Percentiles rank a stretch among this genome's conserved stretches.
Evolutionary conservation across 2,113 vertebrate genomes (phyloP).

Genomic region (Egretta garzetta): DNA sequence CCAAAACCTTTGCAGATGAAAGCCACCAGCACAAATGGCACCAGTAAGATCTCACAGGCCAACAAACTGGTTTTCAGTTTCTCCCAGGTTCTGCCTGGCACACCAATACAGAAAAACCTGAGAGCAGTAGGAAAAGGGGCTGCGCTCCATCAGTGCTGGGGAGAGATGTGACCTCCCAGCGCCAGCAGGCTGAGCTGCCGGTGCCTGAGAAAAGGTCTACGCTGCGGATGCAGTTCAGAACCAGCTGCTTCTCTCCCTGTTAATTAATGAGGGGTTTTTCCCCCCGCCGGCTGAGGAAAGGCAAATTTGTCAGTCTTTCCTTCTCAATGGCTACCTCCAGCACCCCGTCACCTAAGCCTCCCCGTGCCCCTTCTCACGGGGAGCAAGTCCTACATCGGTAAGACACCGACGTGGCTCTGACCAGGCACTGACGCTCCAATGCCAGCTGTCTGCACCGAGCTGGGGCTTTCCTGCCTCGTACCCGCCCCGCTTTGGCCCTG

Average conservation of each 20-base stretch:
- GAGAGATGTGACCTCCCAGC: neutral
- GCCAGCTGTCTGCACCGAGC: neutral
- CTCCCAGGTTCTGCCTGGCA: neutral
- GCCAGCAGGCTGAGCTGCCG: neutral
- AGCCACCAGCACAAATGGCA: neutral
- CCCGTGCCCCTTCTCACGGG: neutral
- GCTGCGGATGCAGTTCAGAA: neutral
- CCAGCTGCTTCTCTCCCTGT: neutral
- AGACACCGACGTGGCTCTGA: accelerated
- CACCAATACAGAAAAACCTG: neutral
- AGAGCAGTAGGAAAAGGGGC: accelerated
- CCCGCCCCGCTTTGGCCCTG: neutral
- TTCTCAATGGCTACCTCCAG: neutral
- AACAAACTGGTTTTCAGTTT: neutral
- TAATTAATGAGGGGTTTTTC: neutral
- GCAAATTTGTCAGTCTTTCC: neutral
- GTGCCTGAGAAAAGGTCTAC: neutral
- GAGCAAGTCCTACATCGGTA: neutral
- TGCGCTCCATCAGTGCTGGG: too few species aligned
- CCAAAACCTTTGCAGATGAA: neutral
- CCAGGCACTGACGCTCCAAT: neutral
- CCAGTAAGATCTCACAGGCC: neutral
- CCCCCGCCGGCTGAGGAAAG: accelerated
- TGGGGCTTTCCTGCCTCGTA: neutral
- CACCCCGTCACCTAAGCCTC: accelerated